phyloP scores from a whole-genome alignment of 2,113 vertebrate genomes.

The Hippocampus barbouri region DNA sequence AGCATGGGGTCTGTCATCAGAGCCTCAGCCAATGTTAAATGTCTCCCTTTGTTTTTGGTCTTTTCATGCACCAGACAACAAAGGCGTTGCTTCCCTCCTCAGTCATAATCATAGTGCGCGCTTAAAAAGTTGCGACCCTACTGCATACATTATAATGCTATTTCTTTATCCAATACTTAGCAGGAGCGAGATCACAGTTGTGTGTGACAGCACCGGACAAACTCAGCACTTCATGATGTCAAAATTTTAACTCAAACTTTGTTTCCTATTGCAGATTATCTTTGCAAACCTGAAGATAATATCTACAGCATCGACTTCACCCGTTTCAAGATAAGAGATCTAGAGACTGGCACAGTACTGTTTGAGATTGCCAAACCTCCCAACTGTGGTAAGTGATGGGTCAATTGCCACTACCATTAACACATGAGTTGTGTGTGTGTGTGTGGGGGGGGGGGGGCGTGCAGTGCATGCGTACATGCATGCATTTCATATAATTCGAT shows the following conservation, averaged over 20 bases:
- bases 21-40: slow-evolving; percentile 16
- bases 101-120: slow-evolving; percentile 8
- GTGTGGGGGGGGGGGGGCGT: not conserved
- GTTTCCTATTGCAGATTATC: slow-evolving; percentile 77
- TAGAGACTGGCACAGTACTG: slow-evolving; percentile 91
- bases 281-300: slow-evolving; percentile 95
- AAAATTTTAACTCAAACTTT: not conserved
- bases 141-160: not conserved
- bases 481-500: too few relatives aligned
- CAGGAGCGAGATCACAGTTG: slow-evolving; percentile 8
- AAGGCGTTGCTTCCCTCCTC: slow-evolving; percentile 35
- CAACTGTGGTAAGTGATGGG: slow-evolving; percentile 71
- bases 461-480: too few relatives aligned
- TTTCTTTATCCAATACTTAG: slow-evolving; percentile 21
- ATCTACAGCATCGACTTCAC: slow-evolving; percentile 95
- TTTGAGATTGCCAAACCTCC: slow-evolving; percentile 98
- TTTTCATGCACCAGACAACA: slow-evolving; percentile 30
- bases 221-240: not conserved
- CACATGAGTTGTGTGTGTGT: not conserved
- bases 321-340: slow-evolving; percentile 95
- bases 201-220: not conserved
- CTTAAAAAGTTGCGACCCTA: slow-evolving; percentile 11
- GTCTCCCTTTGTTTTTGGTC: slow-evolving; percentile 20
- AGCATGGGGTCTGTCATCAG: slow-evolving; percentile 11
- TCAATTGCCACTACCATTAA: not conserved